Conservation (phyloP, 2,888 invertebrate genomes). For the Harmothoe impar region DNA sequence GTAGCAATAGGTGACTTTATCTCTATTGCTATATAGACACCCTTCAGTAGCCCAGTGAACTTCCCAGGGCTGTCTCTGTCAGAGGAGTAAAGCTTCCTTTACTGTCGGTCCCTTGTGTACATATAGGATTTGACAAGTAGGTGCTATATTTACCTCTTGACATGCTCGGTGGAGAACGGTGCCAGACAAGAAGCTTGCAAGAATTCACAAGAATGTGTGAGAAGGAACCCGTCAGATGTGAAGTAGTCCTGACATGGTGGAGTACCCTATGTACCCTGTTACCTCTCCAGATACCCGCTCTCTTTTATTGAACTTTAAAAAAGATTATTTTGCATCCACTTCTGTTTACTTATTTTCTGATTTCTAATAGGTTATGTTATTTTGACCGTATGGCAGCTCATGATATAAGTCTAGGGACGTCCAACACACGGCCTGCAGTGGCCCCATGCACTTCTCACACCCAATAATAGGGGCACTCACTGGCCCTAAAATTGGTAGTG, state of each 20-base stretch:
- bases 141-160: neutral
- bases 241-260: neutral
- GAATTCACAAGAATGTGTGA: constrained; percentile 9
- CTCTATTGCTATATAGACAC: too few species aligned
- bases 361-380: too few species aligned
- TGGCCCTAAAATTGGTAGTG: too few species aligned
- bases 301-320: neutral
- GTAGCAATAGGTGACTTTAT: too few species aligned
- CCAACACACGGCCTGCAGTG: too few species aligned
- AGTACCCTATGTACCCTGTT: neutral
- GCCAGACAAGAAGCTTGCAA: neutral
- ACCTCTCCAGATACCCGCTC: neutral
- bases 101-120: neutral
- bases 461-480: too few species aligned
- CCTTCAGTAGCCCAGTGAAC: neutral
- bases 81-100: neutral
- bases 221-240: neutral
- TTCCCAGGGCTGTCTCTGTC: neutral
- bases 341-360: too few species aligned
- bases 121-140: constrained; percentile 29
- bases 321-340: neutral
- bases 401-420: too few species aligned
- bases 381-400: too few species aligned
- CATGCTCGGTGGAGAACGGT: neutral
- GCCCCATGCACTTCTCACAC: too few species aligned